Evolutionary conservation across 1,140 invertebrate species (phyloP).

Genomic region (Lordiphosa collinella): DNA sequence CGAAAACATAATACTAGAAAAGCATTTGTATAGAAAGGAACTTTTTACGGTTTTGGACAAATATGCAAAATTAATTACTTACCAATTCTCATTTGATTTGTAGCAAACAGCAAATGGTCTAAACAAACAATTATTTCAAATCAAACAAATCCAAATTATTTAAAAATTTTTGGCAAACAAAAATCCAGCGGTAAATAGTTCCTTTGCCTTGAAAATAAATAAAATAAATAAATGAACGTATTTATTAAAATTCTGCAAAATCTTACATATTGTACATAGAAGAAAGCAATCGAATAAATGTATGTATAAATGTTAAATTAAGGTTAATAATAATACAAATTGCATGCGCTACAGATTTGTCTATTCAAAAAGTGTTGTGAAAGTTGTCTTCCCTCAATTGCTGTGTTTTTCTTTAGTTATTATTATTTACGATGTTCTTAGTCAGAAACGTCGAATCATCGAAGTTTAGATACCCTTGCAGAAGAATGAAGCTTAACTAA

Average conservation of each 20-base stretch:
- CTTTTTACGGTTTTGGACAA: conserved; percentile 72
- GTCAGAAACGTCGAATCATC: background rate
- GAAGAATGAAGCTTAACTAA: too few relatives aligned
- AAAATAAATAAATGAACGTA: conserved; percentile 29
- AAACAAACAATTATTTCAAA: conserved; percentile 18
- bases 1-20: conserved; percentile 12
- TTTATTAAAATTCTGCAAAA: conserved; percentile 4
- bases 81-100: conserved; percentile 32
- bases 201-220: conserved; percentile 66
- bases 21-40: conserved; percentile 59
- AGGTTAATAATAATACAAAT: conserved; percentile 10
- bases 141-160: conserved; percentile 41
- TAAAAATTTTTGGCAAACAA: conserved; percentile 75
- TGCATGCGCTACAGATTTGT: conserved; percentile 59
- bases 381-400: conserved; percentile 71
- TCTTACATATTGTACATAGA: background rate
- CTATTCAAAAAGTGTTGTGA: conserved; percentile 71
- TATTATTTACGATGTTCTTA: background rate
- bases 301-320: conserved; percentile 49
- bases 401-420: conserved; percentile 20
- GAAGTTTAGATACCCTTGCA: too few relatives aligned
- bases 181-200: conserved; percentile 77
- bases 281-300: conserved; percentile 12
- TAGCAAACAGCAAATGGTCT: conserved; percentile 29
- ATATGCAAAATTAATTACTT: conserved; percentile 59